Conservation (phyloP, 2,888 invertebrate genomes). For the Ariolimax columbianus region DNA sequence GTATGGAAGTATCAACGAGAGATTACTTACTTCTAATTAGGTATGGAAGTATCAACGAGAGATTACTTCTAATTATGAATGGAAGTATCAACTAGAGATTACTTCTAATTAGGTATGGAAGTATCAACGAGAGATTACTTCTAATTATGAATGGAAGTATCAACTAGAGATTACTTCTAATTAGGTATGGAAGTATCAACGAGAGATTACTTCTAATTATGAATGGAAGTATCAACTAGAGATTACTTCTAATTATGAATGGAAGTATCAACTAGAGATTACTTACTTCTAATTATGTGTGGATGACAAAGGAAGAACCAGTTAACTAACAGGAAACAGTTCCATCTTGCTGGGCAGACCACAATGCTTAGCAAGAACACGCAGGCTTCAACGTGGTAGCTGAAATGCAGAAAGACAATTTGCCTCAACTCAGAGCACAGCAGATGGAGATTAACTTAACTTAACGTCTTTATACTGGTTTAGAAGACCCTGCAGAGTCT, state of each 20-base stretch:
- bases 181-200: background rate
- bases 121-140: too few relatives aligned
- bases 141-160: too few relatives aligned
- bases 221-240: background rate
- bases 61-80: background rate
- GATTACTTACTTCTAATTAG: background rate
- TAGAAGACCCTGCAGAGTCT: too few relatives aligned
- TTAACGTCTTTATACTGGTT: too few relatives aligned
- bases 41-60: background rate
- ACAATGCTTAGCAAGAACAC: constrained; percentile 67
- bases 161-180: background rate
- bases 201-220: background rate
- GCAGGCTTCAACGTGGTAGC: constrained; percentile 71
- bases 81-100: background rate
- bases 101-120: background rate
- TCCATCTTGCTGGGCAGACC: constrained; percentile 70
- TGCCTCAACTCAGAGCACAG: too few relatives aligned
- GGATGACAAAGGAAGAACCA: constrained; percentile 70
- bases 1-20: background rate
- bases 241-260: background rate
- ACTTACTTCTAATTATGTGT: constrained; percentile 54
- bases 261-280: background rate
- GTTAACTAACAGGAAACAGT: constrained; percentile 65
- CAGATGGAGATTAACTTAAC: too few relatives aligned
- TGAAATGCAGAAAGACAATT: constrained; percentile 53